Evolutionary conservation across 2,888 invertebrate species (phyloP).

Genomic region (Hololepta plana): DNA sequence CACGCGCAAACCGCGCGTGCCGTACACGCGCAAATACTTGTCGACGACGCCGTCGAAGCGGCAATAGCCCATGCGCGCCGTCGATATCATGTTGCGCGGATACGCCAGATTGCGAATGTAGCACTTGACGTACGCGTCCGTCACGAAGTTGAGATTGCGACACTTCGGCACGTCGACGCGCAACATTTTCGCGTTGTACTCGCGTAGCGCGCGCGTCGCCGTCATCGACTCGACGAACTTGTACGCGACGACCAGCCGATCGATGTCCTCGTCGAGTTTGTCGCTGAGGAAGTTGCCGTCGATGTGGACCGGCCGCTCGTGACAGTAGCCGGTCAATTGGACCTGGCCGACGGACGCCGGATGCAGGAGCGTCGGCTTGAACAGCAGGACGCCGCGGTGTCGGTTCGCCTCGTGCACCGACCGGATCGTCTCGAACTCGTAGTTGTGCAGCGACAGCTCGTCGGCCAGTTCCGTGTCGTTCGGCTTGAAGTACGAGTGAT

Average conservation of each 20-base stretch:
- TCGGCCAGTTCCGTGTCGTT: slow-evolving; percentile 19
- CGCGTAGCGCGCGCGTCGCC: slow-evolving; percentile 18
- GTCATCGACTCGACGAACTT: slow-evolving; percentile 23
- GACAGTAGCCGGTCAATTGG: slow-evolving; percentile 30
- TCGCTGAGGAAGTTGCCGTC: slow-evolving; percentile 43
- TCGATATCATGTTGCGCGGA: too few relatives aligned
- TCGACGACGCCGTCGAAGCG: slow-evolving; percentile 1
- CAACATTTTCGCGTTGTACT: slow-evolving; percentile 20
- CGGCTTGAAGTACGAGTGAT: slow-evolving; percentile 8
- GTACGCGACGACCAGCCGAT: slow-evolving; percentile 33
- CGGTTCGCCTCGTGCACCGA: slow-evolving; percentile 15
- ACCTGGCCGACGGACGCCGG: slow-evolving; percentile 28
- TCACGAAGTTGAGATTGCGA: slow-evolving; percentile 16
- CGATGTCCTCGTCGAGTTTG: slow-evolving; percentile 28
- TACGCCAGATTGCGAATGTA: slow-evolving; percentile 14
- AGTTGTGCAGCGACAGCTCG: slow-evolving; percentile 4
- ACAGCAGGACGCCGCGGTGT: slow-evolving; percentile 14
- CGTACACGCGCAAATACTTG: slow-evolving; percentile 16
- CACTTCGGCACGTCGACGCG: slow-evolving; percentile 25
- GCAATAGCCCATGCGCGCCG: slow-evolving; percentile 3
- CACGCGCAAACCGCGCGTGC: slow-evolving; percentile 23
- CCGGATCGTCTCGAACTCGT: slow-evolving; percentile 14
- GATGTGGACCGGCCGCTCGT: slow-evolving; percentile 17
- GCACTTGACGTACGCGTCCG: slow-evolving; percentile 37
- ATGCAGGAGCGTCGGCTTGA: slow-evolving; percentile 23